These are phyloP conservation scores for Gallinago media DNA, from an alignment of 2,113 vertebrate species.

Conservation along the genomic window DNA sequence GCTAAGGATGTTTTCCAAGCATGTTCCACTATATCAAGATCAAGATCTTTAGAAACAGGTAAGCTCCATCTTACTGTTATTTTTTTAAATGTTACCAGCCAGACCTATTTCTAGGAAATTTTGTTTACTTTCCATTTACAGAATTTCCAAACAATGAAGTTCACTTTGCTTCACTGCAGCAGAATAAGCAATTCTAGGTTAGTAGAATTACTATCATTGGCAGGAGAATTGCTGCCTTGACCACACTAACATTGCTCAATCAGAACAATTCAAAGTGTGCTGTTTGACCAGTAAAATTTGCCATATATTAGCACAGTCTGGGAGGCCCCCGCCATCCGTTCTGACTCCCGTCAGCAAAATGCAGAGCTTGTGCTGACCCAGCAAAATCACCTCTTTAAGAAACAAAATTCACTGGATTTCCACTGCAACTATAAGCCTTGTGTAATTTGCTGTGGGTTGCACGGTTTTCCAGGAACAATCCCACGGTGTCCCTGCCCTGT, in stretches of 20 bases:
- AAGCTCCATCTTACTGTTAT: background rate
- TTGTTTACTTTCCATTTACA: background rate
- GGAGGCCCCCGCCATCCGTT: background rate
- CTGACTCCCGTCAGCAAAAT: background rate
- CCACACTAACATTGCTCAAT: background rate
- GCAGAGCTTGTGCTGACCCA: background rate
- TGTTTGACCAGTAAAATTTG: background rate
- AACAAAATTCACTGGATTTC: background rate
- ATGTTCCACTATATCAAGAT: background rate
- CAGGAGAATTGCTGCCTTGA: background rate
- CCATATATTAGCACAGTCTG: background rate
- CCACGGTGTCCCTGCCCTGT: background rate
- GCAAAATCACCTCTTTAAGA: background rate
- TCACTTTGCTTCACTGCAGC: background rate
- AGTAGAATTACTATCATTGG: background rate
- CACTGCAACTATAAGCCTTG: accelerated
- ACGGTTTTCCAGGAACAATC: background rate
- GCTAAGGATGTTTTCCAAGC: background rate
- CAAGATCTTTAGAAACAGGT: background rate
- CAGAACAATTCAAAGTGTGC: background rate
- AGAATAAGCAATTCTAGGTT: background rate
- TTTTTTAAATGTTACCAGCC: background rate
- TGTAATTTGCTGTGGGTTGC: background rate
- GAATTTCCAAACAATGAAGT: background rate
- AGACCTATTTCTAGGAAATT: background rate